Percentiles rank a stretch among this genome's conserved stretches.
These are phyloP conservation scores for Shargacucullia verbasci DNA, from an alignment of 2,888 invertebrate genomes.

Conservation along the genomic window DNA sequence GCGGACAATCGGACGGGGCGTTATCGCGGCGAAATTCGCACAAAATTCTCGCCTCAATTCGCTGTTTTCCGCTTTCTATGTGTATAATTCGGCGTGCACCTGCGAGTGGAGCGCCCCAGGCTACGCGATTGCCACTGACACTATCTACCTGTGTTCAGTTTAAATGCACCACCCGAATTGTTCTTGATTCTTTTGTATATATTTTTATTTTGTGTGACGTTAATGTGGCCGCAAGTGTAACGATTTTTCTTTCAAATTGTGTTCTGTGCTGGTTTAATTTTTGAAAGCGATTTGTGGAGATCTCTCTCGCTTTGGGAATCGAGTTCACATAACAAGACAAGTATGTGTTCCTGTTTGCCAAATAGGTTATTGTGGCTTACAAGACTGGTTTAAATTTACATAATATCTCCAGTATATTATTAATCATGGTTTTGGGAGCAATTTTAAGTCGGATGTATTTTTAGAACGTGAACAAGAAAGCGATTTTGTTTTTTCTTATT, in stretches of 20 bases:
- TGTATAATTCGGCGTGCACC: constrained; percentile 71
- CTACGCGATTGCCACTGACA: constrained; percentile 74
- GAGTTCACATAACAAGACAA: constrained; percentile 30
- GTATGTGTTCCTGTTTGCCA: constrained; percentile 33
- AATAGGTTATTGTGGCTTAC: constrained; percentile 49
- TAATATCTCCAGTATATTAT: too few relatives aligned
- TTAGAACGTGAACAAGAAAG: too few relatives aligned
- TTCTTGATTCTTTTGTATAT: constrained; percentile 65
- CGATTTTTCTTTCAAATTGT: constrained; percentile 9
- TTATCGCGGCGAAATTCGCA: constrained; percentile 66
- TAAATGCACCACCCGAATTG: constrained; percentile 71
- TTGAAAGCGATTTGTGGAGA: constrained; percentile 15
- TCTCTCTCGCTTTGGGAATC: constrained; percentile 17
- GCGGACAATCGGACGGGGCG: constrained; percentile 63
- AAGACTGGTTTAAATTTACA: constrained; percentile 28
- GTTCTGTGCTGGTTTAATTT: constrained; percentile 22
- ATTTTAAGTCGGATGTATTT: constrained; percentile 18
- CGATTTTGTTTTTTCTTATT: too few relatives aligned
- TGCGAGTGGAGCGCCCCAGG: constrained; percentile 63
- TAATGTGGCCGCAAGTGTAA: constrained; percentile 35
- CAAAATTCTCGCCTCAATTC: constrained; percentile 66
- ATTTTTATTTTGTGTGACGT: constrained; percentile 47
- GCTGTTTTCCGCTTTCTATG: constrained; percentile 62
- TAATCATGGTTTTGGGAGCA: constrained; percentile 12
- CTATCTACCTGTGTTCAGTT: constrained; percentile 74